These are phyloP conservation scores for Leptopilina clavipes DNA, from an alignment of 1,140 invertebrate genomes.

Conservation along the genomic window DNA sequence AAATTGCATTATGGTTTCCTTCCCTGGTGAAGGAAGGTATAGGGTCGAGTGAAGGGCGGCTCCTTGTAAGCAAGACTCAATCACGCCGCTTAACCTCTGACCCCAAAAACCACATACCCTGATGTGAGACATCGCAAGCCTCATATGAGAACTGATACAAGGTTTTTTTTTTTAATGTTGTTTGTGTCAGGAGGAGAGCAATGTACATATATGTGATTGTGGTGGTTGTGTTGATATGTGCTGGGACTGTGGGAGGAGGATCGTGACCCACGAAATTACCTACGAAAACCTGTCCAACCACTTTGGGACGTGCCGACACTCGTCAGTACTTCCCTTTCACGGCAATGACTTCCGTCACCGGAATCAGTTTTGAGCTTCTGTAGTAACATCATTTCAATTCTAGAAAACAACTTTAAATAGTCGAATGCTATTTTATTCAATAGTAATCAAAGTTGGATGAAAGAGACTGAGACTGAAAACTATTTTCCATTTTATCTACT, in stretches of 20 bases:
- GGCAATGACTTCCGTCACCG: conserved; percentile 59
- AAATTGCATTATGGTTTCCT: conserved; percentile 75
- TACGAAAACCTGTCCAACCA: conserved; percentile 58
- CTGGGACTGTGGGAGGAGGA: conserved; percentile 42
- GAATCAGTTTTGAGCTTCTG: conserved; percentile 49
- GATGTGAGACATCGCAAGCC: conserved; percentile 46
- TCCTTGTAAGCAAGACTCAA: conserved; percentile 75
- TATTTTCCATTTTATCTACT: too few species aligned
- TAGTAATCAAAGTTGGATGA: too few species aligned
- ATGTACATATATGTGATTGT: conserved; percentile 38
- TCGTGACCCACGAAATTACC: conserved; percentile 59
- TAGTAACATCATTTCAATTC: conserved; percentile 57
- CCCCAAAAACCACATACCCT: conserved; percentile 57
- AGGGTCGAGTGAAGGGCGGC: conserved; percentile 68
- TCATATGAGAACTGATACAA: conserved; percentile 41
- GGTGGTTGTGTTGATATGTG: background rate
- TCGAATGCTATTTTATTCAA: too few species aligned
- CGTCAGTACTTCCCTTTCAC: conserved; percentile 36
- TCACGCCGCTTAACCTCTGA: conserved; percentile 75
- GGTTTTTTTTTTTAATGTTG: conserved; percentile 8
- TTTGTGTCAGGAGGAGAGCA: conserved; percentile 36
- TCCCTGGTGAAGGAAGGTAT: conserved; percentile 62
- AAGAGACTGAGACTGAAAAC: too few species aligned
- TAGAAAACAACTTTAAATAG: background rate
- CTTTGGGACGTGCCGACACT: conserved; percentile 58